phyloP scores from a whole-genome alignment of 1,140 invertebrate genomes.

The Drosophila ambigua region DNA sequence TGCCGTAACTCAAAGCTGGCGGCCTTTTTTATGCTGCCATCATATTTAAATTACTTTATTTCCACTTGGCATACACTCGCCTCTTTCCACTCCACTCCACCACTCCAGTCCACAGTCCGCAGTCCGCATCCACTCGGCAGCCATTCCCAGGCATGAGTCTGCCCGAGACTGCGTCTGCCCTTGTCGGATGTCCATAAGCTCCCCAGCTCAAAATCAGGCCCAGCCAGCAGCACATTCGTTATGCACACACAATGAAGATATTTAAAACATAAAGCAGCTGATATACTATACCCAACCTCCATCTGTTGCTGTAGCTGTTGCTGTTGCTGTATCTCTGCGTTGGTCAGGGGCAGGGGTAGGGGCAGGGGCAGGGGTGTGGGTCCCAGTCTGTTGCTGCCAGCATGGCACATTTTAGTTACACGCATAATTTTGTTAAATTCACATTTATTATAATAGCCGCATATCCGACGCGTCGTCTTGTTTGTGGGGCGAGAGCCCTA shows the following conservation, averaged over 20 bases:
- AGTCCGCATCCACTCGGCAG: no score
- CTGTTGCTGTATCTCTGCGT: constrained; percentile 23
- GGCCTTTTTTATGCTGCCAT: constrained; percentile 57
- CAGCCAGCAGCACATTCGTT: constrained; percentile 28
- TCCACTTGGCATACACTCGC: constrained; percentile 49
- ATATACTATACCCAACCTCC: constrained; percentile 5
- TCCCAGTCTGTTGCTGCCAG: constrained; percentile 7
- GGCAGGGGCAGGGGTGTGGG: no score
- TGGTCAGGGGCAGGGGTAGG: neutral
- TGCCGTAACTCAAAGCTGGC: constrained; percentile 57
- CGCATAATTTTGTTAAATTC: constrained; percentile 78
- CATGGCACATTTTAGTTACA: constrained; percentile 66
- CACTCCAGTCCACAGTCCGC: neutral
- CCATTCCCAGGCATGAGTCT: constrained; percentile 7
- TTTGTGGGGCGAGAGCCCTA: constrained; percentile 42
- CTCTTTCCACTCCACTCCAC: constrained; percentile 13
- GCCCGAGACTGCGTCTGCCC: constrained; percentile 2
- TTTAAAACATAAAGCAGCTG: constrained; percentile 47
- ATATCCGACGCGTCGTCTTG: constrained; percentile 52
- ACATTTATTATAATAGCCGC: constrained; percentile 75
- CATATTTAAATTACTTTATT: constrained; percentile 79
- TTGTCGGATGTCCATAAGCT: constrained; percentile 38
- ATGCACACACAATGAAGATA: constrained; percentile 66
- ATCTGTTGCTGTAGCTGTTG: neutral
- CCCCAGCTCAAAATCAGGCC: constrained; percentile 31